These are phyloP conservation scores for Hypotaenidia philippensis DNA, from an alignment of 2,797 vertebrate genomes.

Conservation along the genomic window DNA sequence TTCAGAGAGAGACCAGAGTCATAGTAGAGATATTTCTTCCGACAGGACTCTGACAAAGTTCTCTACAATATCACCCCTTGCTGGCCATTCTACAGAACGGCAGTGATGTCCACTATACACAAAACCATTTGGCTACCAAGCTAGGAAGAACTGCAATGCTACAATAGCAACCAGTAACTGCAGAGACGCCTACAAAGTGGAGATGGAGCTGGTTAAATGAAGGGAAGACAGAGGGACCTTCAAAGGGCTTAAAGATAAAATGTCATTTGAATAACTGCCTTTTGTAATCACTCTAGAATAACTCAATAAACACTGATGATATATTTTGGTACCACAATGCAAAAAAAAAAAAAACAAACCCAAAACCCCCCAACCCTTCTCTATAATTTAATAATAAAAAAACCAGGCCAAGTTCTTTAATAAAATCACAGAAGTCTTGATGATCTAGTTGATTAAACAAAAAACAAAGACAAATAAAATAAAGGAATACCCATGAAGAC, in stretches of 20 bases:
- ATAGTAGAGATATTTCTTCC: conserved; percentile 3
- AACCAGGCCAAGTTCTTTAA: conserved; percentile 48
- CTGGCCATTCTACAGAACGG: conserved; percentile 64
- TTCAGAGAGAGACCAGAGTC: conserved; percentile 21
- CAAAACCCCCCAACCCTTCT: neutral
- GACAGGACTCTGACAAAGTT: conserved; percentile 13
- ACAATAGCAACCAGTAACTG: neutral
- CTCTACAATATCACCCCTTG: conserved; percentile 75
- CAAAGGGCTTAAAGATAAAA: neutral
- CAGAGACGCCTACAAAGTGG: neutral
- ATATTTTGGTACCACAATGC: conserved; percentile 10
- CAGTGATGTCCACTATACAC: neutral
- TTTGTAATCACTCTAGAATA: neutral
- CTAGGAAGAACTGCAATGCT: neutral
- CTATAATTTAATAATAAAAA: neutral
- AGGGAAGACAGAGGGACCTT: neutral
- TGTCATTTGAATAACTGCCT: neutral
- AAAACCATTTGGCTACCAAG: neutral
- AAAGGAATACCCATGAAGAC: conserved; percentile 69
- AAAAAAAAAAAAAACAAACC: neutral
- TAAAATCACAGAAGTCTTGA: conserved; percentile 68
- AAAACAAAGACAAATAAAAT: conserved; percentile 68
- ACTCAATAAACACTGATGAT: neutral
- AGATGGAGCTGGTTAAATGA: neutral
- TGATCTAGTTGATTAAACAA: conserved; percentile 72